Evolutionary conservation across 2,113 vertebrate species (phyloP).

Genomic region (Toxotes jaculatrix): DNA sequence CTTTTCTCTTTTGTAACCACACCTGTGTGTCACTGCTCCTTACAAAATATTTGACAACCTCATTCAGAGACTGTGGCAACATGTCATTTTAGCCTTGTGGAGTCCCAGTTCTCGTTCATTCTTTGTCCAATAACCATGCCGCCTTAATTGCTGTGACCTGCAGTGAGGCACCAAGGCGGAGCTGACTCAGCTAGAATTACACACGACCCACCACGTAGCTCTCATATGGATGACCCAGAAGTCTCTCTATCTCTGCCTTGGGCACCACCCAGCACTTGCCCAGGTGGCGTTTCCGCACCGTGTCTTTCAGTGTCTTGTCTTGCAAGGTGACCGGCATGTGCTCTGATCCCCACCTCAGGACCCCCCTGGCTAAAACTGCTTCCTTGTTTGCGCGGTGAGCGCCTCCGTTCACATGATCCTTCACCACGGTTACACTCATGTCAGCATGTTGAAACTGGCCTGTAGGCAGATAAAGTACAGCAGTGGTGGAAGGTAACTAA

Average conservation of each 20-base stretch:
- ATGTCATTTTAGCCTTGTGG: background rate
- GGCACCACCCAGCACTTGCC: slow-evolving; percentile 87
- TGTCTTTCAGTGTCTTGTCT: slow-evolving; percentile 86
- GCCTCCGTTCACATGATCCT: background rate
- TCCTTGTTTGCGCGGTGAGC: slow-evolving; percentile 43
- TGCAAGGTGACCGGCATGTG: slow-evolving; percentile 79
- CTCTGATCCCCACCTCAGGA: slow-evolving; percentile 73
- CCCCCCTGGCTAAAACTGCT: slow-evolving; percentile 36
- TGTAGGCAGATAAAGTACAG: slow-evolving; percentile 52
- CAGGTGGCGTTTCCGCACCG: slow-evolving; percentile 72
- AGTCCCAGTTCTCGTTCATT: slow-evolving; percentile 40
- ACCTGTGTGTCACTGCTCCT: slow-evolving; percentile 8
- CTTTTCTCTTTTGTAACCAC: slow-evolving; percentile 1
- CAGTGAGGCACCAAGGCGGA: slow-evolving; percentile 22
- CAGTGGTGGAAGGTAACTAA: background rate
- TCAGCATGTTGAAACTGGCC: slow-evolving; percentile 86
- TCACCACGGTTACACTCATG: slow-evolving; percentile 71
- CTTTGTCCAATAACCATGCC: slow-evolving; percentile 32
- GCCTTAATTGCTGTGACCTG: slow-evolving; percentile 27
- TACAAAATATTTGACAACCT: background rate
- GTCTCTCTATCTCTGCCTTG: slow-evolving; percentile 77
- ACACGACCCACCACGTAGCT: slow-evolving; percentile 81
- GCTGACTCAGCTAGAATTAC: slow-evolving; percentile 51
- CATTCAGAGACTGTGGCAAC: background rate
- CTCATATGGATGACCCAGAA: slow-evolving; percentile 84